Evolutionary conservation across 2,797 vertebrate genomes (phyloP), one percentile per base, ranked within the genome.

Genomic region (Strix occidentalis): DNA sequence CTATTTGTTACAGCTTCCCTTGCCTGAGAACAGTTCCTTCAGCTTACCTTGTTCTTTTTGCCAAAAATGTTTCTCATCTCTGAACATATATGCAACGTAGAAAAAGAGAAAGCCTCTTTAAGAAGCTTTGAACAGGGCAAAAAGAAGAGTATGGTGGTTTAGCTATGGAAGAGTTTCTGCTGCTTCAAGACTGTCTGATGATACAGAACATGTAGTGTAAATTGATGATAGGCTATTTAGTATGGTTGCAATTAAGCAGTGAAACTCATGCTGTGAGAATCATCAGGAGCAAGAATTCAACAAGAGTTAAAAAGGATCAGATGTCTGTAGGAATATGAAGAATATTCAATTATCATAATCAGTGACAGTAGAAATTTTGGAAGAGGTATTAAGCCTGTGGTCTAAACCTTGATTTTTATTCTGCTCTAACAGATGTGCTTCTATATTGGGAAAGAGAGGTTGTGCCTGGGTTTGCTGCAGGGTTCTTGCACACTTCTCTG

Each of bases 201-300:
- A 50, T 95, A 50, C 31, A 66, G 80, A 93, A 64, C 56, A n/a
- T 65, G 37, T 57, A 85, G 63, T 45, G 66, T 90, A 93, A 96
- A 90, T 39, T 86, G 45, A 68, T 1, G 65, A 33, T 85, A 75
- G 57, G 56, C 74, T 87, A 16, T 92, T 95, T 87, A 92, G 86
- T 85, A 19, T 95, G 92, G 94, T 93, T 95, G 87, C 90, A 91
- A 76, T 97, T 96, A 96, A 86, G 90, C 68, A 94, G 86, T 89
- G 93, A 93, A 95, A 90, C 50, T 95, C 87, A 85, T 0, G 75
- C 93, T 96, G 94, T 83, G 94, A 94, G 84, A 89, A 85, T 93
- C 93, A 95, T 94, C 90, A 71, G 76, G 81, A 94, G 75, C 84
- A 87, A 96, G 87, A 93, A 95, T 90, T 89, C 92, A 83, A 43